Evolutionary conservation across 1,140 invertebrate species (phyloP).

Genomic region (Chrysopa pallens): DNA sequence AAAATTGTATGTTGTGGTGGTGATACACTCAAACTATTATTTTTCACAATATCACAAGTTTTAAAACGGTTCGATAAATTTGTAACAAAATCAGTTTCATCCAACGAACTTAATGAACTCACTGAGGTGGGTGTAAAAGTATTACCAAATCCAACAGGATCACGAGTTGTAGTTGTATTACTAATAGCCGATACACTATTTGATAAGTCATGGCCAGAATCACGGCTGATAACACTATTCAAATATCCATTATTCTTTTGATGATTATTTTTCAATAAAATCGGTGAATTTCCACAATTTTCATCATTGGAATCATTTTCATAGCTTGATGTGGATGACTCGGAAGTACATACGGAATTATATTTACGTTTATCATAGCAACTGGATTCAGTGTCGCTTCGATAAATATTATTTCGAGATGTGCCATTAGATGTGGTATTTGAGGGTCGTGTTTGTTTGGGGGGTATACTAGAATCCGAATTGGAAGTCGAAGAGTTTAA

Average conservation of each 20-base stretch:
- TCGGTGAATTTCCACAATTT: slow-evolving; percentile 6
- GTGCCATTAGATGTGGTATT: not conserved
- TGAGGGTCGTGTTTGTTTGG: not conserved
- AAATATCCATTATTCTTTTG: not conserved
- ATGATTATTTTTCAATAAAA: slow-evolving; percentile 4
- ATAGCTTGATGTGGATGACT: slow-evolving; percentile 20
- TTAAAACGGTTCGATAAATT: not conserved
- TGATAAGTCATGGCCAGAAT: slow-evolving; percentile 16
- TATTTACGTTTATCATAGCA: slow-evolving; percentile 6
- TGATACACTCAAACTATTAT: too few relatives aligned
- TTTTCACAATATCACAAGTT: not conserved
- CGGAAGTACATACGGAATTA: slow-evolving; percentile 1
- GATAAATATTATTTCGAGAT: not conserved
- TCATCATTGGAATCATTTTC: slow-evolving; percentile 13
- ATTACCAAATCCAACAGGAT: not conserved
- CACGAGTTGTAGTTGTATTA: slow-evolving; percentile 10
- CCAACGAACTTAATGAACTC: slow-evolving; percentile 20
- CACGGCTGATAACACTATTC: slow-evolving; percentile 14
- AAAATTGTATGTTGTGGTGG: too few relatives aligned
- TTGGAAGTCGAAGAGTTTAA: not conserved
- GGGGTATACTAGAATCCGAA: not conserved
- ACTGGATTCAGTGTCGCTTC: not conserved
- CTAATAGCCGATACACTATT: slow-evolving; percentile 14
- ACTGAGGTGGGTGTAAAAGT: slow-evolving; percentile 17
- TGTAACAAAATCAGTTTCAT: slow-evolving; percentile 18